Percentiles rank a stretch among this genome's conserved stretches.
Conservation (phyloP, 1,140 invertebrate genomes). For the Caenorhabditis tropicalis region DNA sequence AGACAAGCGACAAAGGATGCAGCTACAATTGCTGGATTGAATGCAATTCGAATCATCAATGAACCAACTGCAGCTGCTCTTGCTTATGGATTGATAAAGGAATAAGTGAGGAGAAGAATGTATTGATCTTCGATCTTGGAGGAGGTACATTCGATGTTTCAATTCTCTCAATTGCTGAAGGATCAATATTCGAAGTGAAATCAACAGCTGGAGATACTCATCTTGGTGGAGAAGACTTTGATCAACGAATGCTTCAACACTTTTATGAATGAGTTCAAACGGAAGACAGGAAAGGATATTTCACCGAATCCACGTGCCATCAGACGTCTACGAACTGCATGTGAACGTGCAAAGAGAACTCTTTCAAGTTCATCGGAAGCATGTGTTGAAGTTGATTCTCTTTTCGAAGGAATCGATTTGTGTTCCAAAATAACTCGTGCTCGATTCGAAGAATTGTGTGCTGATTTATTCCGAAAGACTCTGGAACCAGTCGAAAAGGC, state of each 20-base stretch:
- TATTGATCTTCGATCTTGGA: conserved; percentile 75
- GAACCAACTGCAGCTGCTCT: conserved; percentile 75
- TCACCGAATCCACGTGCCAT: conserved; percentile 77
- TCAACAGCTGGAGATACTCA: conserved; percentile 61
- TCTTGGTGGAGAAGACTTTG: conserved; percentile 74
- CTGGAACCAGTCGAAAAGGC: conserved; percentile 88
- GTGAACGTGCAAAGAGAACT: conserved; percentile 91
- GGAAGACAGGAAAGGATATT: conserved; percentile 74
- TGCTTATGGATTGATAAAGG: conserved; percentile 75
- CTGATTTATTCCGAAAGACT: conserved; percentile 84
- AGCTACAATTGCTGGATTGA: conserved; percentile 77
- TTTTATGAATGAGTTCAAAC: conserved; percentile 52
- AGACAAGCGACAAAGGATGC: conserved; percentile 80
- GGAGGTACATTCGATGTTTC: conserved; percentile 82
- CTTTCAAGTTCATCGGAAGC: conserved; percentile 90
- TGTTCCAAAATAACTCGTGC: conserved; percentile 91
- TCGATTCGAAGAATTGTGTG: conserved; percentile 88
- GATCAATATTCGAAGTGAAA: conserved; percentile 72
- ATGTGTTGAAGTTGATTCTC: conserved; percentile 89
- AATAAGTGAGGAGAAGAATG: conserved; percentile 74
- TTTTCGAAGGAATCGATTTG: conserved; percentile 92
- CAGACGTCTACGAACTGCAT: conserved; percentile 86
- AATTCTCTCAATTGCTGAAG: conserved; percentile 84
- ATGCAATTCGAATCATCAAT: conserved; percentile 79
- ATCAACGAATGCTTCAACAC: conserved; percentile 61